Evolutionary conservation across 2,888 invertebrate genomes (phyloP).

Genomic region (Polyploca ridens): DNA sequence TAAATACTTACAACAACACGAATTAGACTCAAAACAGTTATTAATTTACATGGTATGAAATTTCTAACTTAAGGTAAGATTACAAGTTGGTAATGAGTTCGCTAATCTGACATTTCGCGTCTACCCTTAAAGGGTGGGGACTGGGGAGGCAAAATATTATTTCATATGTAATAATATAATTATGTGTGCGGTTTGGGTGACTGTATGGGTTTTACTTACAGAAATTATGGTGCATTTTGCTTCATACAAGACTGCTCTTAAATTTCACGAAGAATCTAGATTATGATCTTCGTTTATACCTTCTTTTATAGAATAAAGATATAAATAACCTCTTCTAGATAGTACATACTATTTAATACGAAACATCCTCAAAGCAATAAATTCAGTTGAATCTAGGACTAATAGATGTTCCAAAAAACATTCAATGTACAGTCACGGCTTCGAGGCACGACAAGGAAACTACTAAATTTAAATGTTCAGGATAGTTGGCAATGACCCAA

Average conservation of each 20-base stretch:
- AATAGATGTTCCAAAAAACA: neutral
- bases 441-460: constrained; percentile 2
- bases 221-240: neutral
- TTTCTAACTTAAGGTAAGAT: constrained; percentile 24
- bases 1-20: neutral
- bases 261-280: too few species aligned
- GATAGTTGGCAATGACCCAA: constrained; percentile 8
- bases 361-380: neutral
- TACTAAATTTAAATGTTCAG: constrained; percentile 2
- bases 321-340: too few species aligned
- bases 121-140: constrained; percentile 6
- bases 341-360: too few species aligned
- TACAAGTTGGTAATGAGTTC: constrained; percentile 23
- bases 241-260: too few species aligned
- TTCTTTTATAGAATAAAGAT: too few species aligned
- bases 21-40: constrained; percentile 2
- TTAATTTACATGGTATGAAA: constrained; percentile 17
- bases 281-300: too few species aligned
- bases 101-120: constrained; percentile 20
- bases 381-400: neutral
- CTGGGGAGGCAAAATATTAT: constrained; percentile 5
- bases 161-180: neutral
- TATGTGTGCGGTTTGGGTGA: neutral
- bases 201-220: neutral
- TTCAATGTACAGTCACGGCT: neutral